These are phyloP conservation scores for Conomelus anceps DNA, from an alignment of 2,888 invertebrate species.

Conservation along the genomic window DNA sequence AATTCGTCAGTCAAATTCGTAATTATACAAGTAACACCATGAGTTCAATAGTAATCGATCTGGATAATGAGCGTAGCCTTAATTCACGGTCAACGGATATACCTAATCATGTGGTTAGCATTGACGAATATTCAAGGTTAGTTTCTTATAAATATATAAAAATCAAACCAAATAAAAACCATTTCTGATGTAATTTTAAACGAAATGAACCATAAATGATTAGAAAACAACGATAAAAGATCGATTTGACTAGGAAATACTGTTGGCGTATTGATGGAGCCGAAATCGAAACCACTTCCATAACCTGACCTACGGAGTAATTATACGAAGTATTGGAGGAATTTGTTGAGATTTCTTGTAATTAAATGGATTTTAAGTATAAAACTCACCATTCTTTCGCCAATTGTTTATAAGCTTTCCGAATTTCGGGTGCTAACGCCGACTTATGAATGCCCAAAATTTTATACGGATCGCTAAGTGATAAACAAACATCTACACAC, in stretches of 20 bases:
- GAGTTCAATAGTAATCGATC: too few relatives aligned
- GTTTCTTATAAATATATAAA: neutral
- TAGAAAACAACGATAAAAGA: neutral
- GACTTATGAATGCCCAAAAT: slow-evolving; percentile 69
- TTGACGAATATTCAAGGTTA: neutral
- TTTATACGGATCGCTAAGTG: slow-evolving; percentile 64
- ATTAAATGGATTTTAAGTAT: neutral
- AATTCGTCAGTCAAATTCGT: too few relatives aligned
- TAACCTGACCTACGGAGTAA: neutral
- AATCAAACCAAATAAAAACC: neutral
- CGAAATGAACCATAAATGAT: neutral
- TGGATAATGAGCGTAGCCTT: neutral
- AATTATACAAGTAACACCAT: too few relatives aligned
- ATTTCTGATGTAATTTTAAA: neutral
- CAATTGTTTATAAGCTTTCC: slow-evolving; percentile 80
- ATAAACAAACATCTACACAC: slow-evolving; percentile 14
- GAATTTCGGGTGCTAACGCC: slow-evolving; percentile 73
- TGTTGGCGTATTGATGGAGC: neutral
- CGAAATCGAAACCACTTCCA: too few relatives aligned
- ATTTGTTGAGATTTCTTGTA: neutral
- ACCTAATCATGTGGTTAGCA: neutral
- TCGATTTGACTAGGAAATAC: neutral
- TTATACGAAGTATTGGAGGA: neutral
- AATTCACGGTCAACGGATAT: neutral
- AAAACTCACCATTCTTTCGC: slow-evolving; percentile 80